Base-by-base conservation (phyloP, 2,113 vertebrate genomes). In the Peromyscus polionotus region DNA sequence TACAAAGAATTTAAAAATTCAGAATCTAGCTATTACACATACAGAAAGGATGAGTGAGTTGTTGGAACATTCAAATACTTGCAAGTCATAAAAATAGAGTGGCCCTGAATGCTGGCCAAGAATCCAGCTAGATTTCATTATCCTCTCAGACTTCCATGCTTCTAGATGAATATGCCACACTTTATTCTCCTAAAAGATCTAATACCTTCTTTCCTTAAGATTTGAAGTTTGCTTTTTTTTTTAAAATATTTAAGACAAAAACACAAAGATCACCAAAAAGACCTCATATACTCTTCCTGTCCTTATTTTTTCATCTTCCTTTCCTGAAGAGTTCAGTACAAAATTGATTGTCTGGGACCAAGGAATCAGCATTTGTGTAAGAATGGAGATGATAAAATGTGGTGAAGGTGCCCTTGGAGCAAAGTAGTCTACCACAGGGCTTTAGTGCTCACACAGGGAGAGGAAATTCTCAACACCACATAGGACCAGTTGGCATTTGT, bases 1-100 rank as follows among this genome's bases (percentile, higher is more conserved):
- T 54, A n/a, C n/a, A 81, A 95, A 94, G 7, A n/a, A 94, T 61
- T 61, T n/a, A n/a, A 92, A 90, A 3, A 4, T 72, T 16, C 88
- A 31, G 36, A 93, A 65, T 26, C 19, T 93, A 94, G 83, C 76
- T 51, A 63, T 80, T 94, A 87, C 42, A 79, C 10, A 89, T 9
- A n/a, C 77, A 57, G 63, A 68, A 92, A 92, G n/a, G 39, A 33
- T 90, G 63, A 88, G 4, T 31, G 57, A 90, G n/a, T 28, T 77
- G 51, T 77, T 85, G 59, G 19, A 91, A 97, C 22, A 45, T 26
- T 91, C 45, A 73, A 76, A 94, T 54, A 72, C 39, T 70, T 95
- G 3, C 77, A 88, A 92, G 13, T 68, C 61, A 88, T 90, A 79
- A 59, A 94, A 92, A 39, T 13, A 91, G 73, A 88, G 75, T 73